Conservation (phyloP, 2,888 invertebrate species). For the Eumacrocentrus americanus region DNA sequence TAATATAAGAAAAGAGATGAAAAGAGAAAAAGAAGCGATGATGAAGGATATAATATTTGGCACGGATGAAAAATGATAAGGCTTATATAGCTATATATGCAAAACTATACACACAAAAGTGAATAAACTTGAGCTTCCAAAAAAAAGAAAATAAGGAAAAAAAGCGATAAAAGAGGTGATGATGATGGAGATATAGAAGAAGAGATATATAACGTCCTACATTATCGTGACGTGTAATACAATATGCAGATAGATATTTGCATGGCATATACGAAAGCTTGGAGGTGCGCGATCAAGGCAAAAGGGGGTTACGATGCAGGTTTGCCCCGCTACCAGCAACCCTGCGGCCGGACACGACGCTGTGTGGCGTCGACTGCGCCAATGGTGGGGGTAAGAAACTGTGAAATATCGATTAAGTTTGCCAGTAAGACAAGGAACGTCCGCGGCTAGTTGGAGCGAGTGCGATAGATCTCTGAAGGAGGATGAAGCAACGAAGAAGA, state of each 20-base stretch:
- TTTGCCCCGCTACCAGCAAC: slow-evolving; percentile 17
- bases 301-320: slow-evolving; percentile 16
- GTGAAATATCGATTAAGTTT: slow-evolving; percentile 63
- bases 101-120: neutral
- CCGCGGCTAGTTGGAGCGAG: slow-evolving; percentile 47
- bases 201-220: slow-evolving; percentile 33
- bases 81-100: too few relatives aligned
- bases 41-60: slow-evolving; percentile 2
- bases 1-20: neutral
- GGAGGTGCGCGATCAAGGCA: slow-evolving; percentile 28
- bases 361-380: slow-evolving; percentile 29
- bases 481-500: slow-evolving; percentile 28
- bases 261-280: slow-evolving; percentile 39
- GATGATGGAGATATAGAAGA: slow-evolving; percentile 1
- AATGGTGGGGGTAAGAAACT: slow-evolving; percentile 61
- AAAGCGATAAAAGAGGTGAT: slow-evolving; percentile 27
- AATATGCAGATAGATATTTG: slow-evolving; percentile 59
- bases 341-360: slow-evolving; percentile 38
- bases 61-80: slow-evolving; percentile 40
- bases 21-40: neutral
- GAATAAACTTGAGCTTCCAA: slow-evolving; percentile 2
- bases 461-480: slow-evolving; percentile 27
- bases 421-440: slow-evolving; percentile 62
- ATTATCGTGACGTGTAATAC: slow-evolving; percentile 57
- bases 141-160: slow-evolving; percentile 23